These are phyloP conservation scores for Ichneumoninae sp. DNA, from an alignment of 2,888 invertebrate species.

Conservation along the genomic window DNA sequence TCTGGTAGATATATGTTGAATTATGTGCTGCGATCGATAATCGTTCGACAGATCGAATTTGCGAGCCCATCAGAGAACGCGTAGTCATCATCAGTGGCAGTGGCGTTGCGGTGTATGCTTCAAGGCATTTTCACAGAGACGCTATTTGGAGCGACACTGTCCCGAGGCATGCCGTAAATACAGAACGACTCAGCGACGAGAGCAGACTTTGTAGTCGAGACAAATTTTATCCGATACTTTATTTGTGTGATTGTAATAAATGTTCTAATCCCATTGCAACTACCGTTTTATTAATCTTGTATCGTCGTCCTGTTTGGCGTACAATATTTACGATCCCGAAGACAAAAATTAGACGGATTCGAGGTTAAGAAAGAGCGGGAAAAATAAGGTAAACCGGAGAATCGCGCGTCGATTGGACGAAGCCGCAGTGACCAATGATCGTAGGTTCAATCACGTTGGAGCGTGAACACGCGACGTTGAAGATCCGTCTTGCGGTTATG, in stretches of 20 bases:
- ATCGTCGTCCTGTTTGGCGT: not conserved
- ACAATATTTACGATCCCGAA: not conserved
- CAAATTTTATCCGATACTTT: not conserved
- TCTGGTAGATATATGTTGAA: not conserved
- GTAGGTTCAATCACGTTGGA: not conserved
- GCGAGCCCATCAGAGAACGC: constrained; percentile 90
- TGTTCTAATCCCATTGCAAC: not conserved
- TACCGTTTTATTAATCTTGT: not conserved
- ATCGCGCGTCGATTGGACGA: not conserved
- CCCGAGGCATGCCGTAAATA: constrained; percentile 89
- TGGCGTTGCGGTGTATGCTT: constrained; percentile 88
- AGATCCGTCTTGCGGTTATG: constrained; percentile 23
- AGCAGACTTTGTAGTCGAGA: constrained; percentile 62
- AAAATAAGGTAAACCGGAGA: not conserved
- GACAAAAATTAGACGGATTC: not conserved
- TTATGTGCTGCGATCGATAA: not conserved
- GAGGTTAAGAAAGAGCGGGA: constrained; percentile 1
- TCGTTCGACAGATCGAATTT: constrained; percentile 87
- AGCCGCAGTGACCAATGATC: not conserved
- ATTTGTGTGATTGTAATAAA: constrained; percentile 7
- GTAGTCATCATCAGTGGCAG: constrained; percentile 89
- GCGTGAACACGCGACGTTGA: not conserved
- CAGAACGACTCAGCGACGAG: constrained; percentile 82
- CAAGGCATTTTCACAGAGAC: constrained; percentile 89
- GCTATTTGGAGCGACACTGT: constrained; percentile 88